Conservation (phyloP, 2,797 vertebrate genomes). For the Lemur catta region DNA sequence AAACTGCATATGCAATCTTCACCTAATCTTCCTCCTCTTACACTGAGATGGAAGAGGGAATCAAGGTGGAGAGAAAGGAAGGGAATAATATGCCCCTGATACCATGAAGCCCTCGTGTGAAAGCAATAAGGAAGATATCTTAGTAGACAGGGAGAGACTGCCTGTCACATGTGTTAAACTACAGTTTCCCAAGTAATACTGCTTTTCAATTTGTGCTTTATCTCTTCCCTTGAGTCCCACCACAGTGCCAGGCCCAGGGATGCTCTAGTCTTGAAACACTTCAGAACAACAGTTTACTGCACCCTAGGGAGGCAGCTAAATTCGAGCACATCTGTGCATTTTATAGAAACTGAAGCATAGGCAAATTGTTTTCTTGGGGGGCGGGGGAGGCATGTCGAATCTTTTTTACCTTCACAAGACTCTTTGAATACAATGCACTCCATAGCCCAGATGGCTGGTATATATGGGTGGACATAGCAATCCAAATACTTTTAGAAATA, state of each 20-base stretch:
- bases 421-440: not conserved
- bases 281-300: constrained; percentile 27
- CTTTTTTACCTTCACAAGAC: not conserved
- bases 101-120: not conserved
- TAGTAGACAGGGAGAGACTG: not conserved
- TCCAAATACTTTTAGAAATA: not conserved
- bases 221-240: constrained; percentile 39
- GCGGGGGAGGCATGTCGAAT: not conserved
- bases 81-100: not conserved
- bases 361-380: not conserved
- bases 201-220: constrained; percentile 49
- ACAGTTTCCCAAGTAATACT: constrained; percentile 24
- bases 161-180: constrained; percentile 16
- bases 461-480: not conserved
- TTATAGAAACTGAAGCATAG: constrained; percentile 39
- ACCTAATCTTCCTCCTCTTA: not conserved
- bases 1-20: not conserved
- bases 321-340: constrained; percentile 60
- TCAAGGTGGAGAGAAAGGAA: not conserved
- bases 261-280: constrained; percentile 19
- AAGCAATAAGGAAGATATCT: not conserved
- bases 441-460: not conserved
- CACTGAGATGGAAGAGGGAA: not conserved
- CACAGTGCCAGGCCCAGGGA: not conserved
- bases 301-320: constrained; percentile 20